These are phyloP conservation scores for Atrina japonica DNA, from an alignment of 2,888 invertebrate species.

Conservation along the genomic window DNA sequence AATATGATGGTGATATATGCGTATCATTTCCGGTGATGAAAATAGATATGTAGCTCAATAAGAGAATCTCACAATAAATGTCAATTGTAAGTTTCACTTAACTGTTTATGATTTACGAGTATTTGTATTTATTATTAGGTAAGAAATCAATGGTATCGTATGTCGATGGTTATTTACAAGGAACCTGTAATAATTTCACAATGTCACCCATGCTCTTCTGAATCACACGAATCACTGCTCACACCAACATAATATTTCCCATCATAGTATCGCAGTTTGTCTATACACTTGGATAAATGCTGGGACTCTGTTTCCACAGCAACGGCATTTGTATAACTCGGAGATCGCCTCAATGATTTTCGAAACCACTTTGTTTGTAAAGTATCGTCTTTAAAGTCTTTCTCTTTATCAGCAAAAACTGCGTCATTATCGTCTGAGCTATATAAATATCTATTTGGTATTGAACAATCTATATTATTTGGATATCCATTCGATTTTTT, in stretches of 20 bases:
- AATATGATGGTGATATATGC: no score
- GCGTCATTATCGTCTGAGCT: constrained; percentile 2
- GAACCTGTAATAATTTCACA: no score
- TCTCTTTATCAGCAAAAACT: neutral
- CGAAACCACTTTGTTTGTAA: constrained; percentile 3
- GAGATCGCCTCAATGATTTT: constrained; percentile 58
- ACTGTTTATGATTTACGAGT: no score
- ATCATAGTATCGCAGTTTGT: constrained; percentile 59
- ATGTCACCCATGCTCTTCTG: neutral
- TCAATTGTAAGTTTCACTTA: no score
- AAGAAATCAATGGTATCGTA: no score
- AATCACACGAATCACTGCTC: constrained; percentile 14
- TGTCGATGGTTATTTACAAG: no score
- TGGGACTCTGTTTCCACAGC: constrained; percentile 32
- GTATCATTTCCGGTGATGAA: no score
- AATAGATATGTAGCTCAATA: no score
- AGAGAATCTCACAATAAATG: no score
- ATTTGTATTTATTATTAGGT: no score
- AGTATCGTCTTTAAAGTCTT: constrained; percentile 1
- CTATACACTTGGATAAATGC: neutral
- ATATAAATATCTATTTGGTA: constrained; percentile 15
- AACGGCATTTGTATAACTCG: constrained; percentile 66
- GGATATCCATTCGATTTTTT: constrained; percentile 30
- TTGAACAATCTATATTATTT: neutral
- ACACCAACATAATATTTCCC: constrained; percentile 75